Percentiles rank a stretch among this genome's conserved stretches.
phyloP scores from a whole-genome alignment of 1,140 invertebrate species.

The Tachypleus tridentatus region DNA sequence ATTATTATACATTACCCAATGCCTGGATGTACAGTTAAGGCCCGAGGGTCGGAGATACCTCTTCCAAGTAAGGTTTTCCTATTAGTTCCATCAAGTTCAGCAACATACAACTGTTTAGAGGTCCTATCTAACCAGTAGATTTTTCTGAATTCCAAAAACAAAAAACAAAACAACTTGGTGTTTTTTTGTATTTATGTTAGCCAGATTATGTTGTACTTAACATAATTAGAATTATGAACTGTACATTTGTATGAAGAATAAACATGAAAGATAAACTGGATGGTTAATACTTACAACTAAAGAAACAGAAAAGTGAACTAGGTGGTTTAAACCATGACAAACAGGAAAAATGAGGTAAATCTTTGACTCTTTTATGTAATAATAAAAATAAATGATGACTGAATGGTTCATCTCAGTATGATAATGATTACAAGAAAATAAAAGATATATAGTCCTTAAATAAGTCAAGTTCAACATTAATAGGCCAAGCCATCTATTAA shows the following conservation, averaged over 20 bases:
- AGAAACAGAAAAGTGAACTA: neutral
- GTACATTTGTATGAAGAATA: neutral
- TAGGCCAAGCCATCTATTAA: no score
- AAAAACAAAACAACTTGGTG: constrained; percentile 3
- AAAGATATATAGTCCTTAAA: no score
- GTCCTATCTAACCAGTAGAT: constrained; percentile 96
- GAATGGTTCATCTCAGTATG: no score
- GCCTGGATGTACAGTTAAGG: constrained; percentile 86
- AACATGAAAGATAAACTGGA: neutral
- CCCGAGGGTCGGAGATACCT: constrained; percentile 80
- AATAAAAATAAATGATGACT: no score
- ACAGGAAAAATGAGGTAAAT: no score
- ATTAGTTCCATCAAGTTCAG: constrained; percentile 81
- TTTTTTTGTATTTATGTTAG: neutral
- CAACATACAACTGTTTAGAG: constrained; percentile 81
- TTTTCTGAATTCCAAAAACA: constrained; percentile 46
- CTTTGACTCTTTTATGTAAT: no score
- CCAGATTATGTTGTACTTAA: neutral
- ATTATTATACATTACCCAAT: constrained; percentile 47
- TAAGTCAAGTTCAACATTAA: no score
- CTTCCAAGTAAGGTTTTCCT: constrained; percentile 67
- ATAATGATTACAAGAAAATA: no score
- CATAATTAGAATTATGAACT: neutral
- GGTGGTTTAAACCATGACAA: no score
- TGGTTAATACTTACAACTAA: neutral